These are phyloP conservation scores for Oryzias woworae DNA, from an alignment of 2,113 vertebrate species.

Conservation along the genomic window DNA sequence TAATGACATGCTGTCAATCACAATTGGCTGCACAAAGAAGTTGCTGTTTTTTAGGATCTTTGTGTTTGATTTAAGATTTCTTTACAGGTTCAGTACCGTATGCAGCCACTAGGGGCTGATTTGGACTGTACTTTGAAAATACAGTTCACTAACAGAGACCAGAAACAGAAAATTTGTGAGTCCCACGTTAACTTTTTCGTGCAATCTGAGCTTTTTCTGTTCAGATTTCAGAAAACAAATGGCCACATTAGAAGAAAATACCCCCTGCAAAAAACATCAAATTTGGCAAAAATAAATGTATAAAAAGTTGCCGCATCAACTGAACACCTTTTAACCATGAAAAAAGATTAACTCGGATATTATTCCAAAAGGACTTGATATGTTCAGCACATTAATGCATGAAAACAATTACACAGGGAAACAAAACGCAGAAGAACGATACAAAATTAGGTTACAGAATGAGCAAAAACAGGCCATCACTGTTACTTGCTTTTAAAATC, in stretches of 20 bases:
- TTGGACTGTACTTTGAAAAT: constrained; percentile 37
- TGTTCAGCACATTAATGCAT: neutral
- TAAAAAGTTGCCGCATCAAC: no score
- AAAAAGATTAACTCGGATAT: neutral
- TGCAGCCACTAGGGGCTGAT: constrained; percentile 66
- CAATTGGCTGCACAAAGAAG: constrained; percentile 8
- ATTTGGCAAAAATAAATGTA: neutral
- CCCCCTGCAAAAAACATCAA: no score
- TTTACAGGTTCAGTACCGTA: neutral
- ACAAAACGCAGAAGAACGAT: neutral
- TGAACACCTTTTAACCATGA: no score
- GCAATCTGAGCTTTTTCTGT: neutral
- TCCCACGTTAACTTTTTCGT: neutral
- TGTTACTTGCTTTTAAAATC: constrained; percentile 35
- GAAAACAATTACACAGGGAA: neutral
- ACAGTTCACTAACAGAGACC: constrained; percentile 7
- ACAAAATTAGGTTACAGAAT: neutral
- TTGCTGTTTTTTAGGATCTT: constrained; percentile 14
- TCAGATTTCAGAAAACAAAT: no score
- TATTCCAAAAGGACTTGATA: neutral
- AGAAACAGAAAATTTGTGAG: constrained; percentile 11
- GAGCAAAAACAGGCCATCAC: neutral
- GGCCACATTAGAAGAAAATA: no score
- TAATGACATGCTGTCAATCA: constrained; percentile 41
- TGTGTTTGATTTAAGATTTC: constrained; percentile 28